These are phyloP conservation scores for Diabrotica balteata DNA, from an alignment of 2,888 invertebrate genomes.

Conservation along the genomic window DNA sequence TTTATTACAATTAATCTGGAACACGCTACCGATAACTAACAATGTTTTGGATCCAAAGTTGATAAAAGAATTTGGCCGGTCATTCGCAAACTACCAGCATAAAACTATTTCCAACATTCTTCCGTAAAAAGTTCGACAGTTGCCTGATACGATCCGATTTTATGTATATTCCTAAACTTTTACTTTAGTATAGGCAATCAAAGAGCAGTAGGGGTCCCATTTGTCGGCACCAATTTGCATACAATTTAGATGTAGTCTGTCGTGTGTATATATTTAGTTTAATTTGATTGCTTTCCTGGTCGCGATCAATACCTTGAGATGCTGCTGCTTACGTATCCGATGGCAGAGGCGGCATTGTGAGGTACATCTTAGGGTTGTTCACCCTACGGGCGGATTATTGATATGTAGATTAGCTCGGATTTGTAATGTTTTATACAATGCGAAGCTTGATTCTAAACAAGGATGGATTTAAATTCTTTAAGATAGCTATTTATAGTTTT, in stretches of 20 bases:
- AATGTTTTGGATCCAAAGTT: too few species aligned
- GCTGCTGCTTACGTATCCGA: slow-evolving; percentile 8
- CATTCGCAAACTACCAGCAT: neutral
- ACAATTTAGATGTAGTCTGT: slow-evolving; percentile 40
- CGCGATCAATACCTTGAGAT: slow-evolving; percentile 24
- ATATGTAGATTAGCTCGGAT: too few species aligned
- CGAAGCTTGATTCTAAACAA: neutral
- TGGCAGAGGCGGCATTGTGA: slow-evolving; percentile 4
- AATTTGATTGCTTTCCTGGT: slow-evolving; percentile 25
- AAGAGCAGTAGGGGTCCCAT: slow-evolving; percentile 34
- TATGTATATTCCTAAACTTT: slow-evolving; percentile 13
- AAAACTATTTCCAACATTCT: neutral
- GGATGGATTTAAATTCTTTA: neutral
- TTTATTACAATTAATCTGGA: too few species aligned
- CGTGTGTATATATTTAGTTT: slow-evolving; percentile 23
- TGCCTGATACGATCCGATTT: neutral
- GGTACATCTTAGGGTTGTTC: neutral
- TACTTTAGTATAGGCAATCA: slow-evolving; percentile 22
- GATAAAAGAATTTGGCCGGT: too few species aligned
- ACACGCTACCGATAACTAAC: too few species aligned
- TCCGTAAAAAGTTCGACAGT: neutral
- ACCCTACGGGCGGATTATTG: neutral
- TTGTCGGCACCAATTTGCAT: slow-evolving; percentile 48
- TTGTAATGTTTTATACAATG: too few species aligned
- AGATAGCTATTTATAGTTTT: too few species aligned